Evolutionary conservation across 92 coral and sea anemone genomes (phyloP).

Genomic region (Zoanthus gigantus): DNA sequence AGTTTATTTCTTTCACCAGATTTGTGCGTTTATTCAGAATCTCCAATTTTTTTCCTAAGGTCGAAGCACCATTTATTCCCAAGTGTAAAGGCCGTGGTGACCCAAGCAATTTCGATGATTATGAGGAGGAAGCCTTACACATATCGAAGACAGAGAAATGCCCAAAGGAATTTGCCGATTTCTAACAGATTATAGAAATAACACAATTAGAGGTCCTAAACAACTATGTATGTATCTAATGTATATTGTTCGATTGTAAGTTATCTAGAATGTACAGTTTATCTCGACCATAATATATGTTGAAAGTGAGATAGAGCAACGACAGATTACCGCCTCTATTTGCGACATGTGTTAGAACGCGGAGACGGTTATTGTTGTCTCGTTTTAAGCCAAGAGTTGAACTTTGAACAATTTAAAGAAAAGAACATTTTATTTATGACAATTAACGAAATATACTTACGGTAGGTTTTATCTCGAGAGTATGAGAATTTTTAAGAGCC

Average conservation of each 20-base stretch:
- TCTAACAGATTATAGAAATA: conserved; percentile 67
- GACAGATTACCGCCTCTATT: conserved; percentile 8
- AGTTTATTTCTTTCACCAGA: too few species aligned
- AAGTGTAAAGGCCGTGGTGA: conserved; percentile 99
- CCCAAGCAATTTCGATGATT: conserved; percentile 98
- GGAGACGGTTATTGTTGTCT: conserved; percentile 35
- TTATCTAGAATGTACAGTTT: conserved; percentile 54
- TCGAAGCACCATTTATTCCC: conserved; percentile 99
- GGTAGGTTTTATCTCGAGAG: conserved; percentile 86
- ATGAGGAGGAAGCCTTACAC: conserved; percentile 96
- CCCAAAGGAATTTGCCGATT: conserved; percentile 99
- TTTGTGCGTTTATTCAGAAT: not conserved
- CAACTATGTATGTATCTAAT: conserved; percentile 42
- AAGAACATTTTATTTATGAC: conserved; percentile 89
- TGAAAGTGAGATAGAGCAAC: conserved; percentile 22
- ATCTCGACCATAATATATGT: conserved; percentile 50
- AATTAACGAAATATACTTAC: conserved; percentile 81
- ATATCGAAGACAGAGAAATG: conserved; percentile 97
- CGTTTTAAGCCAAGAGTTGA: conserved; percentile 46
- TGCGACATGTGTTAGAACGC: conserved; percentile 18
- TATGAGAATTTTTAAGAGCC: conserved; percentile 83
- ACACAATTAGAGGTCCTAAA: conserved; percentile 42
- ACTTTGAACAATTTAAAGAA: conserved; percentile 48
- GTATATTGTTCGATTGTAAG: conserved; percentile 48
- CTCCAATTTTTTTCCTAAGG: conserved; percentile 56